A percentile compares a stretch with the other conserved stretches of the same genome.
These are phyloP conservation scores for Telmatherina bonti DNA, from an alignment of 2,797 vertebrate species.

Conservation along the genomic window DNA sequence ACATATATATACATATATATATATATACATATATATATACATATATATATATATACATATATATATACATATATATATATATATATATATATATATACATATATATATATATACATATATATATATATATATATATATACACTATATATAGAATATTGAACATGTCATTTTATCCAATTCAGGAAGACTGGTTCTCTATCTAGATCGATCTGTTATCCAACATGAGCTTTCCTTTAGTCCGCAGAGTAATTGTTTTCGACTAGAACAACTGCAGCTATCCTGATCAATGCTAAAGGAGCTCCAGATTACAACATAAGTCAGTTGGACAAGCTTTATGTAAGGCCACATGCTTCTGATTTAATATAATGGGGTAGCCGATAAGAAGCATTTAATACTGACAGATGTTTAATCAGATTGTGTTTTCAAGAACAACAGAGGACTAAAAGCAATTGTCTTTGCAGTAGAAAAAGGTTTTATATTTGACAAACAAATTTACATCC, in stretches of 20 bases:
- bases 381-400: slow-evolving; percentile 35
- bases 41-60: no score
- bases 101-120: no score
- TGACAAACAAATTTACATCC: slow-evolving; percentile 14
- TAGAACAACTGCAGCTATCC: slow-evolving; percentile 34
- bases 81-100: no score
- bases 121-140: slow-evolving; percentile 35
- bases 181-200: slow-evolving; percentile 45
- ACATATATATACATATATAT: no score
- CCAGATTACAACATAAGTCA: slow-evolving; percentile 25
- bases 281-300: slow-evolving; percentile 61
- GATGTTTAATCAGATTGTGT: slow-evolving; percentile 20
- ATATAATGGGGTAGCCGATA: slow-evolving; percentile 11
- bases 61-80: not conserved
- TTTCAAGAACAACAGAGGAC: slow-evolving; percentile 34
- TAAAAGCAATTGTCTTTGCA: slow-evolving; percentile 46
- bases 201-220: slow-evolving; percentile 11
- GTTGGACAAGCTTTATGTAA: slow-evolving; percentile 18
- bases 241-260: slow-evolving; percentile 43
- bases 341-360: slow-evolving; percentile 20
- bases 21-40: not conserved
- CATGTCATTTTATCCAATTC: slow-evolving; percentile 46
- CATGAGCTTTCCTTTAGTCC: slow-evolving; percentile 25
- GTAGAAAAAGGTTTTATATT: slow-evolving; percentile 46
- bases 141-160: slow-evolving; percentile 53